phyloP scores from a whole-genome alignment of 2,888 invertebrate genomes.

The Vannuccia rotundouncinata region DNA sequence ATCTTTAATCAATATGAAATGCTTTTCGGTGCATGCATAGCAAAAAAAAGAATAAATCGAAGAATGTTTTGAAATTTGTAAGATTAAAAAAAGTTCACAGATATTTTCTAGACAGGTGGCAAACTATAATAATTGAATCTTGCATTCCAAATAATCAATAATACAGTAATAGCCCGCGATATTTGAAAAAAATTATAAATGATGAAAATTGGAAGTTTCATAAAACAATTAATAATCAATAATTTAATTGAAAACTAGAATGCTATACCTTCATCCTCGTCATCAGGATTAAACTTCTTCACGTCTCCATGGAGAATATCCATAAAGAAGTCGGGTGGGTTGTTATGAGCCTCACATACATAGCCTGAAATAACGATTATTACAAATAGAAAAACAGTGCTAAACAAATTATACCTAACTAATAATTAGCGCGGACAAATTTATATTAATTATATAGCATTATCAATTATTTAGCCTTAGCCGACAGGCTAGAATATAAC shows the following conservation, averaged over 20 bases:
- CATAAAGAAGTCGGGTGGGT: conserved; percentile 55
- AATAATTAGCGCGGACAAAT: background rate
- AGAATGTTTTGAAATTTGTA: too few relatives aligned
- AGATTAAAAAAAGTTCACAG: too few relatives aligned
- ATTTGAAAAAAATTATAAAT: background rate
- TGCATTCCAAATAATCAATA: too few relatives aligned
- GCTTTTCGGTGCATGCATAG: too few relatives aligned
- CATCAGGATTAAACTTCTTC: background rate
- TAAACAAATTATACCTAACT: background rate
- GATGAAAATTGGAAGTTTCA: background rate
- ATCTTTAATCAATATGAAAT: too few relatives aligned
- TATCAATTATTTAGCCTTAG: too few relatives aligned
- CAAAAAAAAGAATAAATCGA: too few relatives aligned
- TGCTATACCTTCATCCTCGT: background rate
- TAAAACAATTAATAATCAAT: background rate
- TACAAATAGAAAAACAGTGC: conserved; percentile 6
- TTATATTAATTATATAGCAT: background rate
- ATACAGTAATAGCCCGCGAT: background rate
- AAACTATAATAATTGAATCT: too few relatives aligned
- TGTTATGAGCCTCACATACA: conserved; percentile 52
- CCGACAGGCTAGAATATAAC: too few relatives aligned
- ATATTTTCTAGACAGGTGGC: too few relatives aligned
- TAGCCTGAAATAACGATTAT: conserved; percentile 52
- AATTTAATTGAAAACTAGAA: background rate
- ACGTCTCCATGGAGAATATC: conserved; percentile 45